Conservation (phyloP, 2,113 vertebrate species). For the Collichthys lucidus region DNA sequence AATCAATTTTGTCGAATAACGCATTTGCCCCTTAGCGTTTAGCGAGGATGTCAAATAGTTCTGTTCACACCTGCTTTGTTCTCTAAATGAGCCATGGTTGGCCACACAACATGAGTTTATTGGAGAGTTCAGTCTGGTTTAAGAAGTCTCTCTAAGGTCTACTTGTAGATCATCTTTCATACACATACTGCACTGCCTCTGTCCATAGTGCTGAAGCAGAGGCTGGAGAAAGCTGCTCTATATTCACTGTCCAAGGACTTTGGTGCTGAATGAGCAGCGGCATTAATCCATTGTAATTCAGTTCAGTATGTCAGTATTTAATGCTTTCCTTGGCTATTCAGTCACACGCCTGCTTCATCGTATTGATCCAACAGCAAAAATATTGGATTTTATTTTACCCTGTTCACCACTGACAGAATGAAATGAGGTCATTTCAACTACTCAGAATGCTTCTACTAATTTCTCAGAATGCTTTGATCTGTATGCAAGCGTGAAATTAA, state of each 20-base stretch:
- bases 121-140: too few relatives aligned
- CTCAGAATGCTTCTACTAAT: too few relatives aligned
- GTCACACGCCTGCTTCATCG: conserved; percentile 1
- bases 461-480: conserved; percentile 32
- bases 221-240: conserved; percentile 7
- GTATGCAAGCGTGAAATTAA: conserved; percentile 24
- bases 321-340: conserved; percentile 8
- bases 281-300: conserved; percentile 27
- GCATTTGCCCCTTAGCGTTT: too few relatives aligned
- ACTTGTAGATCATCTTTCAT: too few relatives aligned
- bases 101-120: too few relatives aligned
- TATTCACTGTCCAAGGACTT: conserved; percentile 30
- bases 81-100: too few relatives aligned
- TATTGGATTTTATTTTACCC: background rate
- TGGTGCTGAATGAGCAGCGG: conserved; percentile 24
- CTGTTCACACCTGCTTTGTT: too few relatives aligned
- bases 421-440: conserved; percentile 20
- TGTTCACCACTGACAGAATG: background rate
- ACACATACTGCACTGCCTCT: conserved; percentile 12
- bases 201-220: conserved; percentile 44
- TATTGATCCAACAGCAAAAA: background rate
- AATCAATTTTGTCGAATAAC: too few relatives aligned
- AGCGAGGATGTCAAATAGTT: too few relatives aligned
- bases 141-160: too few relatives aligned
- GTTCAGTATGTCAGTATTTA: conserved; percentile 9